Conservation (phyloP, 2,888 invertebrate species). For the Idaea biselata region DNA sequence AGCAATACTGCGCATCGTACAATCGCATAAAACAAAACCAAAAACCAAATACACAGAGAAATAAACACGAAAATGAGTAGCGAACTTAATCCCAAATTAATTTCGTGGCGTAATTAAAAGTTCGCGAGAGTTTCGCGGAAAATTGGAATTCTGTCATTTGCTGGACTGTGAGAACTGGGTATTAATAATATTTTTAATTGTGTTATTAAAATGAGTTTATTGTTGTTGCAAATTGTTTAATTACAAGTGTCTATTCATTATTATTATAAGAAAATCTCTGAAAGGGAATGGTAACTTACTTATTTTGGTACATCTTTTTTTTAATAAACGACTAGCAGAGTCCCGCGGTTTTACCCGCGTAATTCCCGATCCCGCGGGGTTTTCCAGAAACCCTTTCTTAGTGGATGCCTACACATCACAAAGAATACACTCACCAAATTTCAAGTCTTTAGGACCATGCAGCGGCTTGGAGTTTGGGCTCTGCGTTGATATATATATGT, state of each 20-base stretch:
- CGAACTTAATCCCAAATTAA: constrained; percentile 21
- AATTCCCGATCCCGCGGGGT: no score
- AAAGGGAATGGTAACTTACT: background rate
- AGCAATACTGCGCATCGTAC: background rate
- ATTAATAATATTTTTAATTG: constrained; percentile 5
- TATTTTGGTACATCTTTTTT: no score
- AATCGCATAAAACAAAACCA: background rate
- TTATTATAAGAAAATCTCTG: no score
- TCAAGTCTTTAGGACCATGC: no score
- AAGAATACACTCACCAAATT: no score
- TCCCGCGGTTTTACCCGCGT: no score
- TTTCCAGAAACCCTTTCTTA: no score
- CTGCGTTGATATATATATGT: no score
- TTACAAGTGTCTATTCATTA: background rate
- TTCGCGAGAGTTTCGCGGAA: constrained; percentile 8
- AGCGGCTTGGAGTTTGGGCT: no score
- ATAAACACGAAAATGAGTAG: constrained; percentile 4
- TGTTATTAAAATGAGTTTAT: constrained; percentile 4
- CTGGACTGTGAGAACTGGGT: background rate
- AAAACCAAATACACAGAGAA: background rate
- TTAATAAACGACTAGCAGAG: no score
- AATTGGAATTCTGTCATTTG: constrained; percentile 10
- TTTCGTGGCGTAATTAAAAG: constrained; percentile 22
- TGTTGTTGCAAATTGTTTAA: constrained; percentile 3
- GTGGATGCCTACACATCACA: no score